These are phyloP conservation scores for Euleptes europaea DNA, from an alignment of 2,113 vertebrate genomes.

Conservation along the genomic window DNA sequence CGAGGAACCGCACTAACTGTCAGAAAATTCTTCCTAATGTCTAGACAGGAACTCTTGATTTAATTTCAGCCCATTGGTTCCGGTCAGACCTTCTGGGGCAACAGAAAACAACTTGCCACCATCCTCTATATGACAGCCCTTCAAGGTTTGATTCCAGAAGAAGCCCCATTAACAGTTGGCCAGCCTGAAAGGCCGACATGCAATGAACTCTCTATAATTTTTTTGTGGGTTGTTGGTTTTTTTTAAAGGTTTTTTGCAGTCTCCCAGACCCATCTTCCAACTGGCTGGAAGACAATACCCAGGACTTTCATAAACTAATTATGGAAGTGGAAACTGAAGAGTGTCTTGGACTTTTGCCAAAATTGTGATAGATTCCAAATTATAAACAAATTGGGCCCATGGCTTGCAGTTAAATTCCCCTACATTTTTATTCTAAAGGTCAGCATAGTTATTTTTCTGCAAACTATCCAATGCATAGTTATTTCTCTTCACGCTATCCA, in stretches of 20 bases:
- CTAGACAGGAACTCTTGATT: too few species aligned
- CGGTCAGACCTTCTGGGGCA: too few species aligned
- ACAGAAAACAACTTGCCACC: too few species aligned
- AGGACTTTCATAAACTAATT: background rate
- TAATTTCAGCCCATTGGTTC: too few species aligned
- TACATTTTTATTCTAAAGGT: background rate
- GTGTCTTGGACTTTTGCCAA: background rate
- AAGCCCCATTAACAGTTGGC: background rate
- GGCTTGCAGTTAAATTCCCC: background rate
- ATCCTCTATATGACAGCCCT: too few species aligned
- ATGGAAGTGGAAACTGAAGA: background rate
- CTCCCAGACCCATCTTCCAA: background rate
- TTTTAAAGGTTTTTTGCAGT: background rate
- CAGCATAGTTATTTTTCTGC: background rate
- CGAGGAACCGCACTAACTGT: too few species aligned
- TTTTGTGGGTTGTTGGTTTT: background rate
- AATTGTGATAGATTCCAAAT: background rate
- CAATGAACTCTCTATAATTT: background rate
- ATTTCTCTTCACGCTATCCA: too few species aligned
- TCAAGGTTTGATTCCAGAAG: background rate
- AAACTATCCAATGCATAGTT: too few species aligned
- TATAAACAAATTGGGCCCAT: slow-evolving; percentile 9
- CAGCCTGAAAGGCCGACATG: background rate
- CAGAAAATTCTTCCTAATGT: too few species aligned
- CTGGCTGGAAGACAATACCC: background rate